A percentile compares a stretch with the other conserved stretches of the same genome.
phyloP scores from a whole-genome alignment of 1,140 invertebrate species.

The Oryctes rhinoceros region DNA sequence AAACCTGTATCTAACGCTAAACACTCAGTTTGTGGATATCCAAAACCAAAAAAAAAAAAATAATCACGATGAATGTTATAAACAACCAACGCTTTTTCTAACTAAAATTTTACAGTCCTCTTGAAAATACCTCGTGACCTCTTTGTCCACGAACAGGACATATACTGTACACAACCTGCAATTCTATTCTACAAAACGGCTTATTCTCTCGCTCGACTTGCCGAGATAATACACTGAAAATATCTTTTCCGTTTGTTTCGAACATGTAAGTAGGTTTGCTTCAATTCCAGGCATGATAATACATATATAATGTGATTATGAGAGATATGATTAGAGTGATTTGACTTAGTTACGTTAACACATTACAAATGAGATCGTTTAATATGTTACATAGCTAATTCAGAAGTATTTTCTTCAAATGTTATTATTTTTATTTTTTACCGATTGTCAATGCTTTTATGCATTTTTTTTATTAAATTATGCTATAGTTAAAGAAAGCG shows the following conservation, averaged over 20 bases:
- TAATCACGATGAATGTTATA: background rate
- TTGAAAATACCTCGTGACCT: constrained; percentile 30
- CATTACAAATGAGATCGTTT: constrained; percentile 10
- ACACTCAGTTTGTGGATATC: constrained; percentile 28
- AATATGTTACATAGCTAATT: background rate
- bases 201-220: constrained; percentile 9
- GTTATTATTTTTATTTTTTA: too few relatives aligned
- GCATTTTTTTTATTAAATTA: too few relatives aligned
- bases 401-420: too few relatives aligned
- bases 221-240: constrained; percentile 32
- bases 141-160: constrained; percentile 14
- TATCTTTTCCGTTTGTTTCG: constrained; percentile 19
- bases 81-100: constrained; percentile 11
- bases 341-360: constrained; percentile 12
- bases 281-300: constrained; percentile 29
- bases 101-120: constrained; percentile 36
- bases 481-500: too few relatives aligned
- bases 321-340: background rate
- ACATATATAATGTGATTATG: constrained; percentile 3
- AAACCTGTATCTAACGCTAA: constrained; percentile 24
- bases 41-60: background rate
- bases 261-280: constrained; percentile 24
- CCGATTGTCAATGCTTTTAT: too few relatives aligned
- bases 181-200: constrained; percentile 6
- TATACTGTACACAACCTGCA: constrained; percentile 15